Conservation (phyloP, 2,888 invertebrate genomes). For the Steromphala cineraria region DNA sequence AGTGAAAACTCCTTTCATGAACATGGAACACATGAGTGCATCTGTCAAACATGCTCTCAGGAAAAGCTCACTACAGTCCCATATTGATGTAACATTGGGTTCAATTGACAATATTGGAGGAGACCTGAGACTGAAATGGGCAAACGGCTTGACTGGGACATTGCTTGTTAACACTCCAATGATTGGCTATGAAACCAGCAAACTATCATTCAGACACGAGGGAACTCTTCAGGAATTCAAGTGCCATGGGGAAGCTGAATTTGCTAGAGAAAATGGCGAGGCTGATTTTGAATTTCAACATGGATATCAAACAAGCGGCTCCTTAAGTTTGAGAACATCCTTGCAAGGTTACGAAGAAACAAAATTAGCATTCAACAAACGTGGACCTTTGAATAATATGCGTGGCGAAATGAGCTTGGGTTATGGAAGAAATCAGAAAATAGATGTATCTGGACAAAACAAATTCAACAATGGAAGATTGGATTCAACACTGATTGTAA, state of each 20-base stretch:
- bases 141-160: conserved; percentile 20
- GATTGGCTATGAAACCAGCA: conserved; percentile 43
- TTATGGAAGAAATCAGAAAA: conserved; percentile 8
- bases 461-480: neutral
- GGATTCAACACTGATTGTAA: conserved; percentile 25
- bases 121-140: conserved; percentile 38
- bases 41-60: conserved; percentile 31
- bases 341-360: conserved; percentile 26
- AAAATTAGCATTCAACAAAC: neutral
- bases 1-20: conserved; percentile 49
- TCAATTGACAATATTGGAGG: conserved; percentile 38
- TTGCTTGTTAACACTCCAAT: conserved; percentile 54
- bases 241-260: conserved; percentile 44
- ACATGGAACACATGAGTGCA: conserved; percentile 45
- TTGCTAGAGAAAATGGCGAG: conserved; percentile 12
- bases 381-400: conserved; percentile 3
- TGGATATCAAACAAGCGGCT: conserved; percentile 23
- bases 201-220: conserved; percentile 48
- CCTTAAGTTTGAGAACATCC: conserved; percentile 24
- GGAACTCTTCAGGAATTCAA: conserved; percentile 47
- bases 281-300: conserved; percentile 29
- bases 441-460: neutral
- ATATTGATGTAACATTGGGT: conserved; percentile 31
- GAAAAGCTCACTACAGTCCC: conserved; percentile 20
- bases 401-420: neutral